Evolutionary conservation across 2,113 vertebrate genomes (phyloP).

Genomic region (zebrafish (Danio rerio)): GRCz12tu NC_133180.1:78197501-78198000

Average conservation of each 20-base stretch:
- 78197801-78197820: background rate
- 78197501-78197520: background rate
- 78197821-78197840: too few species aligned
- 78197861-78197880: too few species aligned
- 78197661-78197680: slow-evolving; percentile 87
- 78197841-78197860: too few species aligned
- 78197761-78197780: slow-evolving; percentile 56
- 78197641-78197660: slow-evolving; percentile 69
- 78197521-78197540: background rate
- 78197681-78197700: slow-evolving; percentile 87
- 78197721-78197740: slow-evolving; percentile 74
- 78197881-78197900: too few species aligned
- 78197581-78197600: slow-evolving; percentile 79
- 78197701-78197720: slow-evolving; percentile 60
- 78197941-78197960: too few species aligned
- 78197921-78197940: too few species aligned
- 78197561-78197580: slow-evolving; percentile 72
- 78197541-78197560: slow-evolving; percentile 55
- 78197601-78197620: slow-evolving; percentile 75
- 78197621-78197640: slow-evolving; percentile 74
- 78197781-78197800: slow-evolving; percentile 1
- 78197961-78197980: too few species aligned
- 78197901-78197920: background rate
- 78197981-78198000: too few species aligned
- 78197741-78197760: slow-evolving; percentile 65